Conservation (phyloP, 2,888 invertebrate species). For the Latrodectus elegans region DNA sequence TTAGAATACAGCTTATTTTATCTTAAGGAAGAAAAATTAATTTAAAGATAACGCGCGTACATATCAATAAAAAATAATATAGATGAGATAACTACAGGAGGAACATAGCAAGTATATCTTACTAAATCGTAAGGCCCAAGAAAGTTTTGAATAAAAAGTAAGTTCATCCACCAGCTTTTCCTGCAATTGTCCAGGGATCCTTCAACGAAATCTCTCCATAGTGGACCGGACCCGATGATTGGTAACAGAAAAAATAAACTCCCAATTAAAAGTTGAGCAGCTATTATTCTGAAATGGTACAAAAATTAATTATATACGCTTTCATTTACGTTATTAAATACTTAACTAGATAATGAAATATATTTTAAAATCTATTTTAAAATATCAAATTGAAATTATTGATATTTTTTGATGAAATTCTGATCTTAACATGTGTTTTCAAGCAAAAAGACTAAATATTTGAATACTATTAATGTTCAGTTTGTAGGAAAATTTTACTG, state of each 20-base stretch:
- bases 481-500: no score
- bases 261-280: conserved; percentile 43
- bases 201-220: conserved; percentile 65
- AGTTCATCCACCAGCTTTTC: conserved; percentile 56
- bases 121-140: conserved; percentile 58
- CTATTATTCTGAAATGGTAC: conserved; percentile 17
- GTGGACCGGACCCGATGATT: conserved; percentile 64
- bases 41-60: no score
- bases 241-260: conserved; percentile 59
- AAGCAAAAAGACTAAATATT: no score
- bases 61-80: no score
- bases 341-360: background rate
- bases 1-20: background rate
- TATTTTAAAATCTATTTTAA: background rate
- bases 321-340: no score
- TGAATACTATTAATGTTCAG: no score
- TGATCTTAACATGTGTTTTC: no score
- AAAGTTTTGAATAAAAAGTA: conserved; percentile 57
- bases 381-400: background rate
- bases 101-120: background rate
- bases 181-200: conserved; percentile 41
- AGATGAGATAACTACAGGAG: no score
- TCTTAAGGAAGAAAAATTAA: background rate
- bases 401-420: background rate
- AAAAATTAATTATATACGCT: no score